Base-by-base conservation (phyloP, 64 coral and sea anemone genomes). In the Dendronephthya gigantea region DNA sequence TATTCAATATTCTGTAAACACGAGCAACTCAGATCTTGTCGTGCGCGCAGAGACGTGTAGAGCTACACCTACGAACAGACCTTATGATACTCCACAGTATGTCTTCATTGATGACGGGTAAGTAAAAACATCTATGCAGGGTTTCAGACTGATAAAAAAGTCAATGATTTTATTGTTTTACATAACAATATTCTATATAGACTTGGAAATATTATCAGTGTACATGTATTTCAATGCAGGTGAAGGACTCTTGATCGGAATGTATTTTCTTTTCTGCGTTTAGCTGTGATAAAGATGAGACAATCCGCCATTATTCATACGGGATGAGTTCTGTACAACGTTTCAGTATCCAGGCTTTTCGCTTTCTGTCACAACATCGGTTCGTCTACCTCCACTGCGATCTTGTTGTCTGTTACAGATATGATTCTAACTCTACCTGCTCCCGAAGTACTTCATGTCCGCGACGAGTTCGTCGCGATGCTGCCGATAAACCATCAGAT, bases 311-410 rank as follows among this genome's bases (percentile, higher is more conserved):
- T 28, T 84, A 66, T 41, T 41, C 28, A 11, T 43, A 89, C 52
- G 68, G 52, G 30, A 83, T 68, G 27, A 39, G 19, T 19, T 25
- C 39, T 47, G 38, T 84, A 7, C 49, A 89, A 35, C 76, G 88
- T n/a, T 83, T 89, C 22, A 45, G 81, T 17, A 89, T 89, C 88
- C 82, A 83, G n/a, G 82, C 88, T 3, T 89, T 89, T 33, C 81
- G 88, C 1, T 89, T 89, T 47, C 82, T 89, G 17, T 14, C 83
- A 39, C 25, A 89, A 4, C 82, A 89, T 68, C 81, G 82, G 1
- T 55, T 47, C 14, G 88, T 89, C 2, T 84, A 84, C 25, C 56
- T 89, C 12, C 88, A 89, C 36, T 89, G 88, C 48, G 88, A 89
- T 17, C 82, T 89, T 11, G 83, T 89, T 23, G 88, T 66, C 10